Evolutionary conservation across 1,140 invertebrate genomes (phyloP).

Genomic region (Formica exsecta): DNA sequence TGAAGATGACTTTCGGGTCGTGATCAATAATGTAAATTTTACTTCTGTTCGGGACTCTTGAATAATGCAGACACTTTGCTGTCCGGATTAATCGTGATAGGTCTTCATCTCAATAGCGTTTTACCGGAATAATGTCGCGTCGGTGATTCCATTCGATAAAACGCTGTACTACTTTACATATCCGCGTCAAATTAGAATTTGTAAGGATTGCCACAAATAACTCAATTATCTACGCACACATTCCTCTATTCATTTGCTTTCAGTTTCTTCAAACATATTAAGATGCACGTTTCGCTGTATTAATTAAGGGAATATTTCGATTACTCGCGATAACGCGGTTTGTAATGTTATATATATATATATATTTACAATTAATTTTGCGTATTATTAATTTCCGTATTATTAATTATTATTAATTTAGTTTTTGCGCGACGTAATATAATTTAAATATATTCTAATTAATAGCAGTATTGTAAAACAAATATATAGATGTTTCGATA

Average conservation of each 20-base stretch:
- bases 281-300: not conserved
- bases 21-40: constrained; percentile 71
- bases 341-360: no score
- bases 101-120: constrained; percentile 15
- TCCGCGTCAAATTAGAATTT: constrained; percentile 30
- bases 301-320: not conserved
- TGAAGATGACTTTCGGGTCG: constrained; percentile 35
- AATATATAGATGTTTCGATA: not conserved
- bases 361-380: not conserved
- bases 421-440: not conserved
- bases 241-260: not conserved
- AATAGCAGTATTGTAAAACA: not conserved
- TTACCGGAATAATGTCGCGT: not conserved
- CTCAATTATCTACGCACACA: not conserved
- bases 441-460: not conserved
- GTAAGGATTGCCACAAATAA: not conserved
- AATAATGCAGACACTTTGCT: constrained; percentile 57
- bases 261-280: not conserved
- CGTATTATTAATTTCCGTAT: no score
- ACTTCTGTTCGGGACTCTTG: constrained; percentile 46
- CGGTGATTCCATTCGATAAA: not conserved
- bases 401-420: not conserved
- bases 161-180: constrained; percentile 23
- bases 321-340: no score
- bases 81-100: constrained; percentile 38